These are phyloP conservation scores for Meliscaeva auricollis DNA, from an alignment of 2,888 invertebrate species.

Conservation along the genomic window DNA sequence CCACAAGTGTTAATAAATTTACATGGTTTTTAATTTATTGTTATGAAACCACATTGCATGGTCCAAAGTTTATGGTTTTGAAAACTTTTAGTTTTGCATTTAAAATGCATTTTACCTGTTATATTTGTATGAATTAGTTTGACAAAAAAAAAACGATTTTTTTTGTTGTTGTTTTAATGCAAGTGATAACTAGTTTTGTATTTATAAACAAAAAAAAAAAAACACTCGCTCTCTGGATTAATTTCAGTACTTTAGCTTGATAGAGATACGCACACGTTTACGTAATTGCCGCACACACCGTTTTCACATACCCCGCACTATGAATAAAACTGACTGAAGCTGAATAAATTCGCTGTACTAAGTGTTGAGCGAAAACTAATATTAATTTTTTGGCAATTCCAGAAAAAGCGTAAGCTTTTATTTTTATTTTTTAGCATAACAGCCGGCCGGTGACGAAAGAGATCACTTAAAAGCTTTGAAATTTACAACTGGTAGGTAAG, in stretches of 20 bases:
- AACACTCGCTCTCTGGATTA: conserved; percentile 30
- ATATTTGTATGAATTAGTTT: neutral
- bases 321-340: conserved; percentile 61
- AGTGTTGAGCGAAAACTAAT: conserved; percentile 1
- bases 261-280: conserved; percentile 39
- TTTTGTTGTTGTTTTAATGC: neutral
- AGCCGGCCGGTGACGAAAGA: neutral
- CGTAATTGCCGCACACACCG: neutral
- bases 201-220: too few species aligned
- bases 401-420: conserved; percentile 10
- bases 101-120: conserved; percentile 47
- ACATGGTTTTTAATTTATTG: neutral
- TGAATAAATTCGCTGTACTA: conserved; percentile 7
- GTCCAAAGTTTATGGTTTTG: neutral
- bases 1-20: neutral
- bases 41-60: neutral
- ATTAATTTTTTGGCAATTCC: conserved; percentile 36
- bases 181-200: neutral
- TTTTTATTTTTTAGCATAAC: conserved; percentile 7
- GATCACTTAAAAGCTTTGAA: conserved; percentile 11
- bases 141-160: neutral
- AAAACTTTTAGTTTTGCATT: neutral
- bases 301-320: conserved; percentile 49
- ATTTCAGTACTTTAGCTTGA: neutral
- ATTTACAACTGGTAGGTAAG: neutral